Evolutionary conservation across 2,888 invertebrate species (phyloP), one percentile per base, ranked within the genome.

Genomic region (Cheilosia vulpina): DNA sequence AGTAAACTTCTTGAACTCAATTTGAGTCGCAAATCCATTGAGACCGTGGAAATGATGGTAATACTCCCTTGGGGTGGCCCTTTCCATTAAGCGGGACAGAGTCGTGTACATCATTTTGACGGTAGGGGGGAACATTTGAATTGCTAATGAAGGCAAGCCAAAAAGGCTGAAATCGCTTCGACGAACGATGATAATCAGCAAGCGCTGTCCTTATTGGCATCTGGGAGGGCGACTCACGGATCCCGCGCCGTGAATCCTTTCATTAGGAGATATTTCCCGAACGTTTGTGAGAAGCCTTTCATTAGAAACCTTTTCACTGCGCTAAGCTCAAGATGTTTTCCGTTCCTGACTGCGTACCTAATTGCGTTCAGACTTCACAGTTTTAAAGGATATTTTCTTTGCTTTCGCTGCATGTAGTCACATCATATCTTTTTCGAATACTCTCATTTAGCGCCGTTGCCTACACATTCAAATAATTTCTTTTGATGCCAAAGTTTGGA

Each of bases 101-200:
- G 57, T 58, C 27, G 17, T 68, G 65, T 62, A 72, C 72, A 76
- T 68, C 76, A 80, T 72, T 81, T 85, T 68, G 81, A 81, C 66
- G 63, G 63, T 77, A 62, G 11, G 55, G 53, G 21, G 41, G 31
- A 27, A 31, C 52, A 85, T 85, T 85, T 81, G 81, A 81, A 85
- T 85, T 85, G 85, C 85, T 80, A 85, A 85, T 85, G 66, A 77
- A 66, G 55, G 76, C 47, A 72, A 53, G 71, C 62, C 63, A 55
- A 80, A 65, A 76, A 57, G 75, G 55, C 71, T 65, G 45, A 73
- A 73, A 73, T 47, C 45, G 41, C 38, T 58, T 58, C 47, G 65
- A 41, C 60, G 53, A 47, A 50, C 13, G 45, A 66, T 72, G 76
- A 76, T 76, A 84, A 84, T 84, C 79, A 80, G 80, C 53, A 60